Evolutionary conservation across 2,797 vertebrate genomes (phyloP), one percentile per base, ranked within the genome.

Genomic region (Bradypodion ventrale): DNA sequence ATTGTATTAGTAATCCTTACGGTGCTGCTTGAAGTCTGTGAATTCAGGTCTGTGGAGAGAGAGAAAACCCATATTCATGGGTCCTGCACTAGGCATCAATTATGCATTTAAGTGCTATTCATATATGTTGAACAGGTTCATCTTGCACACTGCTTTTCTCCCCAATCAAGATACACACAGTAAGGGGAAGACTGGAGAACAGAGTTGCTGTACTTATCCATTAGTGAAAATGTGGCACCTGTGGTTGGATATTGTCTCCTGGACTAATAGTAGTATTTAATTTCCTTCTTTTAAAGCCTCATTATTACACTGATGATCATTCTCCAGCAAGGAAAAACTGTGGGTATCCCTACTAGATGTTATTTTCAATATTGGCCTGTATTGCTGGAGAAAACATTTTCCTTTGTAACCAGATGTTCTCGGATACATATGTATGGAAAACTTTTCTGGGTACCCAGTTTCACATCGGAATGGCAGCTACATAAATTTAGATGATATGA

Each of bases 401-500:
- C 25, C 83, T 82, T 42, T 74, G 1, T 10, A 88, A 73, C 52
- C 2, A 44, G 5, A 27, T 75, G 40, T 35, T 19, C 44, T 75
- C 72, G 87, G 59, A n/a, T 68, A 32, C 56, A 52, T 49, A 49
- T n/a, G n/a, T 35, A 86, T 13, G 16, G 77, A 86, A 60, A 35
- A 35, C 81, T 87, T 88, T 80, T 76, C 25, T 1, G 46, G 89
- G 63, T 87, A 87, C 91, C 87, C 85, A 78, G 0, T 90, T 89
- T 92, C 56, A 78, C 65, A 91, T 74, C 68, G 85, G 83, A 89
- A 76, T 83, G 84, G 87, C 88, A 89, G n/a, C n/a, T n/a, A n/a
- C n/a, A n/a, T n/a, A n/a, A n/a, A n/a, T n/a, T n/a, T n/a, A n/a
- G n/a, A n/a, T n/a, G n/a, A n/a, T n/a, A n/a, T n/a, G n/a, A n/a